These are phyloP conservation scores for Porphyrio hochstetteri DNA, from an alignment of 2,113 vertebrate genomes.

Conservation along the genomic window DNA sequence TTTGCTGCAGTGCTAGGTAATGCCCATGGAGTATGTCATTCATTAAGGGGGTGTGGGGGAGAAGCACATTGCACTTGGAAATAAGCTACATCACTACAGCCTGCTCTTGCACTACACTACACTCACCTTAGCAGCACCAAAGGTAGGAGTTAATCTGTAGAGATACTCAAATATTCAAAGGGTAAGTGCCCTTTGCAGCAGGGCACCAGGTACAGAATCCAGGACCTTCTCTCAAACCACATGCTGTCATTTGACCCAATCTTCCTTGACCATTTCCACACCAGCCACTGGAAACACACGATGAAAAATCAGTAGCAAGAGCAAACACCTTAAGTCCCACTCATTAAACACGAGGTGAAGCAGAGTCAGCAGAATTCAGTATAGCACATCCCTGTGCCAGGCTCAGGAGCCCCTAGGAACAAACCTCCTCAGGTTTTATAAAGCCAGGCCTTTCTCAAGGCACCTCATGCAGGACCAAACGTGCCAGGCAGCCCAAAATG, in stretches of 20 bases:
- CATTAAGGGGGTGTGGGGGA: background rate
- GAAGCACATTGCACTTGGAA: background rate
- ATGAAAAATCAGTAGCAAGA: background rate
- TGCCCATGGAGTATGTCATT: background rate
- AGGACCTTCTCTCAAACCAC: background rate
- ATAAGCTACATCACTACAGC: background rate
- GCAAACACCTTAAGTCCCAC: background rate
- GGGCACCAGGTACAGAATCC: background rate
- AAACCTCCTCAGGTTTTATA: background rate
- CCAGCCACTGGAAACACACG: background rate
- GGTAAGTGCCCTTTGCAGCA: background rate
- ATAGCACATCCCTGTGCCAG: background rate
- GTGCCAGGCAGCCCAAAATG: background rate
- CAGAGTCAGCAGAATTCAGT: background rate
- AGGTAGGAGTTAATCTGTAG: background rate
- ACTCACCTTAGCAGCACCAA: background rate
- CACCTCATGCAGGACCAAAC: background rate
- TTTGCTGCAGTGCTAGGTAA: conserved; percentile 18
- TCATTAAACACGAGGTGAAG: background rate
- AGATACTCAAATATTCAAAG: background rate
- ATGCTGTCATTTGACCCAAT: background rate
- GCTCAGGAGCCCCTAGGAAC: background rate
- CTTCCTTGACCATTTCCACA: background rate
- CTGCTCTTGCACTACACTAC: background rate
- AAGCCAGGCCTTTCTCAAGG: background rate